Base-by-base conservation (phyloP, 2,888 invertebrate genomes). In the Gisinianus flammeolus region DNA sequence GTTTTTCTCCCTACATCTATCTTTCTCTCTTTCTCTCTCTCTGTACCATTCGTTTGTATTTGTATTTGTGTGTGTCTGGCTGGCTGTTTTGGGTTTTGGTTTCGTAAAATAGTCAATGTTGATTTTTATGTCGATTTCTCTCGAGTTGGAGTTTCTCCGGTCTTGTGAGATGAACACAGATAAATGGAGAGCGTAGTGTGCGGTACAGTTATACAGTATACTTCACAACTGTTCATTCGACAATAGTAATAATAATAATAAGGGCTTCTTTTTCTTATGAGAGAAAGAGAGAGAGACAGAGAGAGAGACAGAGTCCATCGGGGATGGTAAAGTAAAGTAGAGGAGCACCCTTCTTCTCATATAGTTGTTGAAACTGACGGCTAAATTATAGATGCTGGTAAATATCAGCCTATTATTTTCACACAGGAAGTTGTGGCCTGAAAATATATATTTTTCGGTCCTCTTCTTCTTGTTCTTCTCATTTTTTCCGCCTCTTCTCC, bases 371-470 rank as follows among this genome's bases (percentile, higher is more conserved):
- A 76, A 79, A 79, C 33, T 79, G 78, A 81, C 80, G 81, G 76
- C 77, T 79, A 83, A 84, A 84, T 84, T 84, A 83, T 79, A 81
- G 82, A 80, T 81, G 79, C 83, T 83, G 83, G 76, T 80, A 76
- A 80, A 79, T 82, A 79, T 83, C 83, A 81, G 79, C 79, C 81
- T 84, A 84, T 84, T 80, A 84, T 84, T 84, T 84, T 84, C 83
- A 84, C 83, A 82, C 83, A 83, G 84, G 84, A 84, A 84, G 84
- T 83, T 83, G 83, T 78, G 84, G 84, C 79, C 75, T 79, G 62
- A n/a, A 75, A 52, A 71, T 67, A 72, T 66, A 58, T 71, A 31
- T 77, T 71, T 77, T 70, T 71, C 70, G 52, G 58, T 31, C 19
- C 68, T 58, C 56, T 70, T 70, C 30, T 31, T 28, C 28, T 35